Evolutionary conservation across 2,113 vertebrate species (phyloP), one percentile per base, ranked within the genome.

Genomic region (Eupsittula cactorum): DNA sequence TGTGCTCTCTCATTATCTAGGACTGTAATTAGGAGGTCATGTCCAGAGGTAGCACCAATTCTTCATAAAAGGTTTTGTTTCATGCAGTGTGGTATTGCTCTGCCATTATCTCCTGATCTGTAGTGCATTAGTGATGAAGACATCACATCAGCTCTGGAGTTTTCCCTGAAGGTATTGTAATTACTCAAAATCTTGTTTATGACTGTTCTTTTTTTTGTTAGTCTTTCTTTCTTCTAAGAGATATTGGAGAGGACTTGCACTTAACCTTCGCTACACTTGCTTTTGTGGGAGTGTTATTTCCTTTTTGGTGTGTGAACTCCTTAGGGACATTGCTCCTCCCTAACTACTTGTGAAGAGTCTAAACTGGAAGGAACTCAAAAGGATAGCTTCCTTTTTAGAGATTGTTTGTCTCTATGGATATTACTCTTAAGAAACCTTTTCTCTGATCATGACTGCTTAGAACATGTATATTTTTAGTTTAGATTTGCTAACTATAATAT

Each of bases 311-410:
- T 80, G 53, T 85, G 33, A 93, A 82, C n/a, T 85, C 93, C 91
- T 65, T 12, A 74, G 93, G 46, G 87, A 90, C 44, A 37, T 31
- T 76, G 59, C 67, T 95, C 71, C 82, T 96, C 81, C 89, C 70
- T 63, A 55, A 65, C 44, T 78, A 17, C 23, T 96, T 93, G 59
- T 76, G 67, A 93, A 49, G 64, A 93, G 31, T 79, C 37, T 71
- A 33, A 94, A 62, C 78, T 88, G 79, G 86, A 95, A 92, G 47
- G 57, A 91, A 71, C 74, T 95, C 24, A 90, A 47, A 78, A 89
- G 76, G n/a, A 59, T 82, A 86, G 65, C 82, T 96, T 88, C 59
- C 63, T 88, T 92, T 92, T 69, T 53, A 89, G 55, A 65, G 11
- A 95, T 65, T 85, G 28, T 84, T 92, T 81, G 53, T 73, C 37